phyloP scores from a whole-genome alignment of 2,888 invertebrate genomes.

The Tyria jacobaeae region DNA sequence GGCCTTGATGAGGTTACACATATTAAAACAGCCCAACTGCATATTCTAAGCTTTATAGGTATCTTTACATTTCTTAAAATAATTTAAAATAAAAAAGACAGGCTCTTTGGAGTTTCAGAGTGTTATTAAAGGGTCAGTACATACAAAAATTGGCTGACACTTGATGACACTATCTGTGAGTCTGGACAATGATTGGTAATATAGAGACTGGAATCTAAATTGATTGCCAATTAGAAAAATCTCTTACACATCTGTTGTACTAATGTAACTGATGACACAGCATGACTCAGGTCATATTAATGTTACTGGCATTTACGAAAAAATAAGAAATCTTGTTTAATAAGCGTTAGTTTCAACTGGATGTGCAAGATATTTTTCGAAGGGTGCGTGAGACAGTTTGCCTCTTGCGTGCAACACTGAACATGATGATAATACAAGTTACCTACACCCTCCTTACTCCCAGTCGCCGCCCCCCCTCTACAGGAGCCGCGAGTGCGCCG shows the following conservation, averaged over 20 bases:
- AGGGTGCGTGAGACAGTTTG: constrained; percentile 30
- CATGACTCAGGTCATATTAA: constrained; percentile 3
- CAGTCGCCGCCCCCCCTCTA: constrained; percentile 66
- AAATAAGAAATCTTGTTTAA: background rate
- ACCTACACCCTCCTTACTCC: constrained; percentile 64
- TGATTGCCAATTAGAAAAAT: constrained; percentile 22
- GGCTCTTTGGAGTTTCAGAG: constrained; percentile 24
- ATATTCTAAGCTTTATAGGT: constrained; percentile 41
- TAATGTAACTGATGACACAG: constrained; percentile 4
- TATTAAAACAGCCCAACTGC: constrained; percentile 51
- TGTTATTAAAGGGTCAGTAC: constrained; percentile 21
- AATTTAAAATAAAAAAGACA: constrained; percentile 29
- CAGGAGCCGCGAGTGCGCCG: constrained; percentile 68
- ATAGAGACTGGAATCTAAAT: constrained; percentile 8
- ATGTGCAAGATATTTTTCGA: constrained; percentile 20
- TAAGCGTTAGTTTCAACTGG: background rate
- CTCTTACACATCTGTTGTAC: constrained; percentile 25
- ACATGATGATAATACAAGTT: constrained; percentile 62
- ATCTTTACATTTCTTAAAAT: constrained; percentile 32
- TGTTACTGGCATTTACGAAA: background rate
- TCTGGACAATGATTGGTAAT: constrained; percentile 2
- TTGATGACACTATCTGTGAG: constrained; percentile 27
- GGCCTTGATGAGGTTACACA: constrained; percentile 65
- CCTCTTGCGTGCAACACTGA: constrained; percentile 35
- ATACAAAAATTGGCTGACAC: constrained; percentile 27